phyloP scores from a whole-genome alignment of 2,797 vertebrate species.

The Mus spretus region DNA sequence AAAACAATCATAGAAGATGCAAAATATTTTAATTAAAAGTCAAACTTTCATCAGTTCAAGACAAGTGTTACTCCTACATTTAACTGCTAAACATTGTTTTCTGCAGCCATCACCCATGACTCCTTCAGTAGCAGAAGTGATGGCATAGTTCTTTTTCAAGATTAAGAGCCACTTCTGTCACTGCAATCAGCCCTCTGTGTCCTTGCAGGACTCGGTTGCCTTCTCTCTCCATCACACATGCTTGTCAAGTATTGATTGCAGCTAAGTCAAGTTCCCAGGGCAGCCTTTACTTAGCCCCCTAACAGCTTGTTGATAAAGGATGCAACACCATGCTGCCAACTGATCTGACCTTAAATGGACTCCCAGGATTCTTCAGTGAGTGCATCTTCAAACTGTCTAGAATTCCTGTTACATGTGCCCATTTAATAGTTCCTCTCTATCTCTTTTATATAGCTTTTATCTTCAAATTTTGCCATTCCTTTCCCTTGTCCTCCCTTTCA shows the following conservation, averaged over 20 bases:
- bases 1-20: background rate
- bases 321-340: background rate
- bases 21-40: slow-evolving; percentile 12
- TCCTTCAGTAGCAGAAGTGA: background rate
- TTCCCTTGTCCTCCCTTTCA: background rate
- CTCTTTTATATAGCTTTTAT: background rate
- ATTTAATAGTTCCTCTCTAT: background rate
- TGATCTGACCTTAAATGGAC: background rate
- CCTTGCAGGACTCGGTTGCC: background rate
- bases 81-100: background rate
- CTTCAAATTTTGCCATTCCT: background rate
- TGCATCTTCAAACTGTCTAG: background rate
- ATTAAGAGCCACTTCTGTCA: background rate
- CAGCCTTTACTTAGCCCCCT: background rate
- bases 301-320: background rate
- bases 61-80: background rate
- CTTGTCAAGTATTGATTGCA: background rate
- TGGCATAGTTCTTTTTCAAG: background rate
- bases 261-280: background rate
- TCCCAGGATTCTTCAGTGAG: background rate
- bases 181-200: background rate
- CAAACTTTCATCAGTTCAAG: background rate
- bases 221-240: background rate
- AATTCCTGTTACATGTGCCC: background rate
- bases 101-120: background rate